These are phyloP conservation scores for Gila orcuttii DNA, from an alignment of 2,113 vertebrate genomes.

Conservation along the genomic window DNA sequence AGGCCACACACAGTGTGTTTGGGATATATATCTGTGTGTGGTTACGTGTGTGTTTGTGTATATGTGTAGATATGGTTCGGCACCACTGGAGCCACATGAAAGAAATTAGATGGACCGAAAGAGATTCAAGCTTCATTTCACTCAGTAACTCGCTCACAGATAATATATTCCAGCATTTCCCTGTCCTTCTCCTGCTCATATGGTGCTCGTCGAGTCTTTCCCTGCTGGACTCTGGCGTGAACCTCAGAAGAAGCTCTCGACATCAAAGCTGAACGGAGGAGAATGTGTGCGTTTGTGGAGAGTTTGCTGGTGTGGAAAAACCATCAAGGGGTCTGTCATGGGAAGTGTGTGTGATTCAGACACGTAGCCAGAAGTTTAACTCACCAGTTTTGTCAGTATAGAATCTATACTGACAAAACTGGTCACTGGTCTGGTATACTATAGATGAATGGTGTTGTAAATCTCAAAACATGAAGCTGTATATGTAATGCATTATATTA, in stretches of 20 bases:
- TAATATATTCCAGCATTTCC: neutral
- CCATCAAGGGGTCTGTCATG: slow-evolving; percentile 27
- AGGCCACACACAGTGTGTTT: neutral
- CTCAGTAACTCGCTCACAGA: neutral
- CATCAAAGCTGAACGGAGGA: slow-evolving; percentile 44
- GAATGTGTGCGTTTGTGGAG: slow-evolving; percentile 23
- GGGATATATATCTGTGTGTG: slow-evolving; percentile 12
- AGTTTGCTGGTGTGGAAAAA: slow-evolving; percentile 47
- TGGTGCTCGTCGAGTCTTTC: slow-evolving; percentile 1
- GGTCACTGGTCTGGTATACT: no score
- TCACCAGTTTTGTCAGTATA: neutral
- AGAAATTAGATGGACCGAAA: neutral
- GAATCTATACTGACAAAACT: no score
- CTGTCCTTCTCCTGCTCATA: slow-evolving; percentile 1
- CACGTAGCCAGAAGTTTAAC: neutral
- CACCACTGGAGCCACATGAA: neutral
- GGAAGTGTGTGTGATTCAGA: neutral
- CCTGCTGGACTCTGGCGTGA: neutral
- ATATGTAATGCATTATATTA: neutral
- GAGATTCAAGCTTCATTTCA: neutral
- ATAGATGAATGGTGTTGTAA: neutral
- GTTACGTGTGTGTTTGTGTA: slow-evolving; percentile 20
- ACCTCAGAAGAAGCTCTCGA: slow-evolving; percentile 20
- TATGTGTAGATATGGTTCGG: neutral
- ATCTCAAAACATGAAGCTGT: neutral